Evolutionary conservation across 2,888 invertebrate species (phyloP).

Genomic region (Seira ritae): DNA sequence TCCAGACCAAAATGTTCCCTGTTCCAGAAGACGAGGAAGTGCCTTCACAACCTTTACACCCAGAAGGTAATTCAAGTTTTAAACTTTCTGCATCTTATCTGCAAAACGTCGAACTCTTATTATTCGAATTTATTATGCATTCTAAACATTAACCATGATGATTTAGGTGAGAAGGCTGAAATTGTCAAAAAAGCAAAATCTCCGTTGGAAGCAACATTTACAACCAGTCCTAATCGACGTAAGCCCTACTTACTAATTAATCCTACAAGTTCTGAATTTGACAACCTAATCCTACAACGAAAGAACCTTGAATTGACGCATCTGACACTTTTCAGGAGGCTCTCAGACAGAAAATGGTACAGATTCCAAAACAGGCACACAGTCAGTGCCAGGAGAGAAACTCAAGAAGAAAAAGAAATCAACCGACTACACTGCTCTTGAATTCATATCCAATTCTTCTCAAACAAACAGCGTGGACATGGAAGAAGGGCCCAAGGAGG

Average conservation of each 20-base stretch:
- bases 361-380: slow-evolving; percentile 12
- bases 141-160: neutral
- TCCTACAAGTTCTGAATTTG: neutral
- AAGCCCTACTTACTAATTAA: neutral
- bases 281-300: neutral
- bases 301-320: no score
- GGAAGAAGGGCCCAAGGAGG: slow-evolving; percentile 40
- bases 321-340: neutral
- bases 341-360: neutral
- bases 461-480: slow-evolving; percentile 54
- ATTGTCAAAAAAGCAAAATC: slow-evolving; percentile 43
- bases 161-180: slow-evolving; percentile 16
- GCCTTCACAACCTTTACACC: slow-evolving; percentile 27
- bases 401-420: slow-evolving; percentile 34
- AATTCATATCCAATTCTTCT: slow-evolving; percentile 46
- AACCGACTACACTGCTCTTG: slow-evolving; percentile 57
- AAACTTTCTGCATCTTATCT: no score
- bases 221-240: slow-evolving; percentile 19
- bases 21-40: slow-evolving; percentile 50
- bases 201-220: slow-evolving; percentile 55
- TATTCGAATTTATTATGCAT: neutral
- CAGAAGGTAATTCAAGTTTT: slow-evolving; percentile 20
- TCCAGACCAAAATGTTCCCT: slow-evolving; percentile 44
- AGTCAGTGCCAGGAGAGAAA: slow-evolving; percentile 30
- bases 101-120: no score